Evolutionary conservation across 2,888 invertebrate genomes (phyloP), one percentile per base, ranked within the genome.

Genomic region (Allolobophora icterica): DNA sequence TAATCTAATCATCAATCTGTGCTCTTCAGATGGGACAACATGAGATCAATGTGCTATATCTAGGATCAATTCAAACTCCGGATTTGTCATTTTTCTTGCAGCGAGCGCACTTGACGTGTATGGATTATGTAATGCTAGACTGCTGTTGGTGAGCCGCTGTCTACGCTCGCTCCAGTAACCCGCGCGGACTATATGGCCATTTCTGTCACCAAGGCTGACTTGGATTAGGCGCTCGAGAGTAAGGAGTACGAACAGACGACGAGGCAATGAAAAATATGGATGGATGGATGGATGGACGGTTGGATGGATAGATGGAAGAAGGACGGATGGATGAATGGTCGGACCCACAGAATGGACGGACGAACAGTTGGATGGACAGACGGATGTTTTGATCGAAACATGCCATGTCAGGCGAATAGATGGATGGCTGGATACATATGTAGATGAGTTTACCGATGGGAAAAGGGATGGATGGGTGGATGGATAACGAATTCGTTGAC

Each of bases 1-100:
- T 71, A 71, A 71, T 71, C 71, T 71, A 71, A 71, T 71, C 71
- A 71, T 71, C 71, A 71, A 71, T 71, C 71, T 71, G 71, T 71
- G 71, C 71, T n/a, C n/a, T 71, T n/a, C 71, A n/a, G 71, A 30
- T 30, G 71, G 71, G 71, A 71, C 71, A n/a, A 71, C 71, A n/a
- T n/a, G 71, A 71, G 71, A 71, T 71, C 71, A 71, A 71, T 71
- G 71, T 71, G 30, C 71, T 71, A 71, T n/a, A 71, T n/a, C 30
- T n/a, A n/a, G 71, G 71, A 71, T 71, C 71, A 71, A 71, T 71
- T 71, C 71, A 30, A 71, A 71, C 71, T 71, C 71, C n/a, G 71
- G 71, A 71, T 71, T 71, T 71, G 71, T 71, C 71, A 71, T 71
- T n/a, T 71, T 71, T 71, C 30, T 71, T 71, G 71, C 71, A 71